Base-by-base conservation (phyloP, 2,113 vertebrate genomes). In the Pseudorectes ferrugineus region DNA sequence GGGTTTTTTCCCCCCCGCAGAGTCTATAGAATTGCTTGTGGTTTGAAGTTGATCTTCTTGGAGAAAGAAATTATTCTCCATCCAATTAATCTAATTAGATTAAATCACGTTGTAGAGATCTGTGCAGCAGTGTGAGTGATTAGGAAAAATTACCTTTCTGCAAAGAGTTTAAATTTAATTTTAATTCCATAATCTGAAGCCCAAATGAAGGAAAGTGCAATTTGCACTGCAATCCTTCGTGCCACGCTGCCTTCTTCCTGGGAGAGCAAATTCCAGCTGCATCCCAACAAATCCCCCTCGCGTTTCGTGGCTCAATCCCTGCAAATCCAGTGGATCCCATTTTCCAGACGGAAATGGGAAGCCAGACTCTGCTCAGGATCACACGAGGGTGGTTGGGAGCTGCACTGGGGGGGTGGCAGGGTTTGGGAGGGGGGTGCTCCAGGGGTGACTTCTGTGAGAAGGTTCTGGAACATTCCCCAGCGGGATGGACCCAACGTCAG, bases 41-140 rank as follows among this genome's bases (percentile, higher is more conserved):
- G 96, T 86, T 94, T 88, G 82, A 61, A 55, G 71, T 61, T 95
- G 92, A 86, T 96, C 92, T 88, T 97, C 93, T 88, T 20, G 35
- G 81, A 97, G 88, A 97, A 95, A 95, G 85, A 95, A 96, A 96
- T 97, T 90, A 92, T 87, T 97, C 97, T 97, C 95, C 90, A 92
- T 94, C 91, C 96, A 97, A 97, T 98, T 97, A 97, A 97, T 97
- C 95, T 97, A 97, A 98, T 98, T 97, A 98, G 94, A 58, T 33
- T 13, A 85, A 97, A 97, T 97, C 95, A 96, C 96, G 75, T 97
- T 92, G 95, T 89, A 92, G 95, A 95, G 89, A 97, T 97, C 88
- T 91, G 96, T 91, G 96, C 96, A 91, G 97, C 94, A 95, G 93
- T 55, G 87, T 97, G 94, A 97, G 88, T 96, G 97, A 97, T 97